phyloP scores from a whole-genome alignment of 2,113 vertebrate species.

The human (Homo sapiens) region DNA sequence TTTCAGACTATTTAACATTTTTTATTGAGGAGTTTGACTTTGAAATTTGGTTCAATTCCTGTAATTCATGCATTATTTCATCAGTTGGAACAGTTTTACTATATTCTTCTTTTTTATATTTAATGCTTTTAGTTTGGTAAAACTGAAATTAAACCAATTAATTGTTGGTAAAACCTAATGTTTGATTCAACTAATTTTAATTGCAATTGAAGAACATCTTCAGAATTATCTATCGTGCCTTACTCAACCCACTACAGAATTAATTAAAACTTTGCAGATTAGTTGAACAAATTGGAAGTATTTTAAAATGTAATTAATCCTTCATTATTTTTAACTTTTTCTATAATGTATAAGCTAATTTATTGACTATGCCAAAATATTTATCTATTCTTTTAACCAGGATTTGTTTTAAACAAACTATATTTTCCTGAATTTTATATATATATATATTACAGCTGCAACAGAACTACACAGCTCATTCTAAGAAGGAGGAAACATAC shows the following conservation, averaged over 20 bases:
- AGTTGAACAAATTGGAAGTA: slow-evolving; percentile 76
- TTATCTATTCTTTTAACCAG: not conserved
- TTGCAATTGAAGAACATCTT: slow-evolving; percentile 74
- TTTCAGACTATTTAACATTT: not conserved
- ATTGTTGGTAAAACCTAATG: slow-evolving; percentile 53
- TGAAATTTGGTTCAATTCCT: not conserved
- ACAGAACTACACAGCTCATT: not conserved
- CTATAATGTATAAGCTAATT: not conserved
- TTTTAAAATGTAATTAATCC: slow-evolving; percentile 73
- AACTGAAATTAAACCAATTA: slow-evolving; percentile 71
- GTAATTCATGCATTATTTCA: not conserved
- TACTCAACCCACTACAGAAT: slow-evolving; percentile 71
- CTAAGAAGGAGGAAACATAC: not conserved
- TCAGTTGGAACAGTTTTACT: slow-evolving; percentile 60
- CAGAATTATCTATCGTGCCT: slow-evolving; percentile 60
- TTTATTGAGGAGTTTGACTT: not conserved
- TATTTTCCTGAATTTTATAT: not conserved
- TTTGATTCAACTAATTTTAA: slow-evolving; percentile 67
- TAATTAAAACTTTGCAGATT: slow-evolving; percentile 79
- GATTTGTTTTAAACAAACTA: slow-evolving; percentile 28
- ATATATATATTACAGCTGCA: not conserved
- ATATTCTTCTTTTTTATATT: slow-evolving; percentile 69
- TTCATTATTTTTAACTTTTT: slow-evolving; percentile 65
- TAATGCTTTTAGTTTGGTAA: slow-evolving; percentile 63
- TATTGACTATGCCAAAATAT: slow-evolving; percentile 45